phyloP scores from a whole-genome alignment of 2,113 vertebrate genomes.

The Cepphus grylle region DNA sequence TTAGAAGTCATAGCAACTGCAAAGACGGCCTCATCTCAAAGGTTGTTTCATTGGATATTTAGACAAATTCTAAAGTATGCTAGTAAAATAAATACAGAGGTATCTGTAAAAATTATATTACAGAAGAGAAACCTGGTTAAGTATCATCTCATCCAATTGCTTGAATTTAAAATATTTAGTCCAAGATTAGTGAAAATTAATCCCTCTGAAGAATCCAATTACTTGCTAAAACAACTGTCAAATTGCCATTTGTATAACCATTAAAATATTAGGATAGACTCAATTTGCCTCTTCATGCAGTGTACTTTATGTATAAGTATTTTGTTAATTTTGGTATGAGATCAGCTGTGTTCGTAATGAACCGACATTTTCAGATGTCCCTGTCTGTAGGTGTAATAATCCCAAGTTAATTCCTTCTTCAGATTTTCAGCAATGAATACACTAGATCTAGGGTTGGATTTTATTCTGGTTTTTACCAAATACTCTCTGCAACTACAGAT shows the following conservation, averaged over 20 bases:
- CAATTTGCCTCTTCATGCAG: background rate
- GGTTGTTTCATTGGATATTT: background rate
- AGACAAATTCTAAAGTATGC: background rate
- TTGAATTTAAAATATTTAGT: background rate
- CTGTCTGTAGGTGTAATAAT: background rate
- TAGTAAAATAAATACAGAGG: background rate
- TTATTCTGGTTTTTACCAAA: background rate
- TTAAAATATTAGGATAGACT: background rate
- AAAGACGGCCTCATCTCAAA: background rate
- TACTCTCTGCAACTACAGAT: background rate
- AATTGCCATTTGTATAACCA: background rate
- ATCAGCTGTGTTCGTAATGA: background rate
- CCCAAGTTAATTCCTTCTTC: background rate
- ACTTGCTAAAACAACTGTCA: background rate
- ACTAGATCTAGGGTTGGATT: background rate
- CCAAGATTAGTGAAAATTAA: background rate
- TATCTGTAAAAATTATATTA: background rate
- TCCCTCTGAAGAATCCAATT: background rate
- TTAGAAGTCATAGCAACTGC: background rate
- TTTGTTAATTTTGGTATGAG: background rate
- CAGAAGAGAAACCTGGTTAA: background rate
- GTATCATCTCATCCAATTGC: background rate
- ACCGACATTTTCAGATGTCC: background rate
- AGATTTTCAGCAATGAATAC: slow-evolving; percentile 19
- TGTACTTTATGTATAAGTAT: background rate